phyloP scores from a whole-genome alignment of 2,888 invertebrate genomes.

The Dione vanillae region DNA sequence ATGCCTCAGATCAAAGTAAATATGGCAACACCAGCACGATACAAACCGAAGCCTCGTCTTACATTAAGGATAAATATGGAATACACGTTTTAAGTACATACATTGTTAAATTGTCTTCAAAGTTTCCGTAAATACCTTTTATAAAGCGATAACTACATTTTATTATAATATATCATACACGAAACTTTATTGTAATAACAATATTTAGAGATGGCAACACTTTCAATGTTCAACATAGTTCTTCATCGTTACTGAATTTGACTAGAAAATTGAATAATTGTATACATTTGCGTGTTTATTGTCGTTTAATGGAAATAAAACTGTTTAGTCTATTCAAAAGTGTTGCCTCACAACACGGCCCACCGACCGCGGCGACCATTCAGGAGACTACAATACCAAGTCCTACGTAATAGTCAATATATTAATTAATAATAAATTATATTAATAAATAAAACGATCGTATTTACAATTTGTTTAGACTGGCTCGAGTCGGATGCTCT shows the following conservation, averaged over 20 bases:
- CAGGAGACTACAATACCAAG: conserved; percentile 36
- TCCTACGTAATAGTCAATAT: conserved; percentile 22
- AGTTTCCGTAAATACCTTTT: conserved; percentile 62
- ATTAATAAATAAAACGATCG: conserved; percentile 39
- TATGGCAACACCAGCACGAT: conserved; percentile 32
- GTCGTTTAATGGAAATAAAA: conserved; percentile 28
- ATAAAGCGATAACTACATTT: conserved; percentile 57
- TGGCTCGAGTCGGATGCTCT: background rate
- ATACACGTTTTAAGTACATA: conserved; percentile 79
- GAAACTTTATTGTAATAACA: conserved; percentile 58
- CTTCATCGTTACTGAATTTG: conserved; percentile 36
- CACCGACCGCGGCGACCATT: conserved; percentile 25
- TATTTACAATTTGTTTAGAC: conserved; percentile 41
- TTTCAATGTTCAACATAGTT: conserved; percentile 14
- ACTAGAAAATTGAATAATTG: conserved; percentile 45
- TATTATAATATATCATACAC: conserved; percentile 54
- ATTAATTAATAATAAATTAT: conserved; percentile 42
- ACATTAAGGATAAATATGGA: conserved; percentile 51
- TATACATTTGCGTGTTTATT: conserved; percentile 30
- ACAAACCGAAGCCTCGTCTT: conserved; percentile 39
- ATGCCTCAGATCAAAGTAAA: conserved; percentile 24
- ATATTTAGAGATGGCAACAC: conserved; percentile 59
- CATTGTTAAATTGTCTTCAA: conserved; percentile 68
- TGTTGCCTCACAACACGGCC: conserved; percentile 44
- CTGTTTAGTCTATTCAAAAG: conserved; percentile 29